These are phyloP conservation scores for Premnoplex brunnescens DNA, from an alignment of 2,797 vertebrate species.

Conservation along the genomic window DNA sequence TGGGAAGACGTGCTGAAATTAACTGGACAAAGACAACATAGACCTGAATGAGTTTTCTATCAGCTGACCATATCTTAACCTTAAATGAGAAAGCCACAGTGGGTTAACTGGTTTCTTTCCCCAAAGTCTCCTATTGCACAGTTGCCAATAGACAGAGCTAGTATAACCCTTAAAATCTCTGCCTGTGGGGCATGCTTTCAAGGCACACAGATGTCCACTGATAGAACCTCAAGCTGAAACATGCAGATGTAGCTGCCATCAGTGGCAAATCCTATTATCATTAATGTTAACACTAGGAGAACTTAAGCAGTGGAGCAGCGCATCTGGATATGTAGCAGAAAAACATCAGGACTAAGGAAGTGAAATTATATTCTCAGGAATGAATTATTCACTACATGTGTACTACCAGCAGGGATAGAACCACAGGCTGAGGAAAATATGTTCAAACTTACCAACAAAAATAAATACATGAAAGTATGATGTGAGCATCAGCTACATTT, in stretches of 20 bases:
- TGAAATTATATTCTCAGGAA: conserved; percentile 36
- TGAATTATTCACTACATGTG: conserved; percentile 46
- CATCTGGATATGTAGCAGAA: conserved; percentile 30
- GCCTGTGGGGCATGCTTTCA: not conserved
- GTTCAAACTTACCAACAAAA: conserved; percentile 57
- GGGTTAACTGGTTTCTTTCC: not conserved
- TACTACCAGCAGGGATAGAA: conserved; percentile 50
- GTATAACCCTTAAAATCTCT: not conserved
- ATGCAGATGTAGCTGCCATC: not conserved
- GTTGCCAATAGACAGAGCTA: not conserved
- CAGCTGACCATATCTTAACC: not conserved
- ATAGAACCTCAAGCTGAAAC: not conserved
- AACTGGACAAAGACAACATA: not conserved
- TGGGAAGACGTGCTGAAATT: not conserved
- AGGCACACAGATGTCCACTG: not conserved
- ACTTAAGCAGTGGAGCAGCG: not conserved
- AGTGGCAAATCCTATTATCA: not conserved
- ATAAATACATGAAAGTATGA: conserved; percentile 56
- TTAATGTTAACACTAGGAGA: not conserved
- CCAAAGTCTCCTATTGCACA: not conserved
- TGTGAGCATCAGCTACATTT: conserved; percentile 53
- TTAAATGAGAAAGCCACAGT: not conserved
- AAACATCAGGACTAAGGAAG: conserved; percentile 20
- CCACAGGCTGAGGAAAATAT: conserved; percentile 53
- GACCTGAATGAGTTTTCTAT: not conserved